These are phyloP conservation scores for Nysson spinosus DNA, from an alignment of 2,888 invertebrate genomes.

Conservation along the genomic window DNA sequence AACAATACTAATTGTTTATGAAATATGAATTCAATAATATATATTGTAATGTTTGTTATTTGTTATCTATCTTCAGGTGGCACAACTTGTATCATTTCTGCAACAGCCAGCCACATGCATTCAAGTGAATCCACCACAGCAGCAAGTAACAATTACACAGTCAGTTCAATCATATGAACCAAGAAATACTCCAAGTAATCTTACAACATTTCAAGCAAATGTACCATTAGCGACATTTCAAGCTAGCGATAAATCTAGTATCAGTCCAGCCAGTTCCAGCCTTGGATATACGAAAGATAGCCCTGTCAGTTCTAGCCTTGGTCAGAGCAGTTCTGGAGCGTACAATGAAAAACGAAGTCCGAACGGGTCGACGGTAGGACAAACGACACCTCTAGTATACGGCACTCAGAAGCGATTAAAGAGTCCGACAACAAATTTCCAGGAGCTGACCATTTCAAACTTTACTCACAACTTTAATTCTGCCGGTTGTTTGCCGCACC, in stretches of 20 bases:
- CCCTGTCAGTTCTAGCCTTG: conserved; percentile 68
- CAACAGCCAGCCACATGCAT: conserved; percentile 79
- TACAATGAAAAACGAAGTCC: conserved; percentile 73
- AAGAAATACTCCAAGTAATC: conserved; percentile 69
- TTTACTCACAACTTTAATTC: conserved; percentile 73
- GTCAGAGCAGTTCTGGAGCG: conserved; percentile 66
- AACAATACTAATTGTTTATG: too few species aligned
- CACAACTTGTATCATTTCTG: conserved; percentile 87
- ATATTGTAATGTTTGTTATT: not conserved
- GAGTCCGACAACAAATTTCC: conserved; percentile 62
- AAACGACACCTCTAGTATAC: conserved; percentile 71
- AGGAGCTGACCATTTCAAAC: conserved; percentile 74
- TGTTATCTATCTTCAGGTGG: conserved; percentile 78
- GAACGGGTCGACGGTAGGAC: conserved; percentile 70
- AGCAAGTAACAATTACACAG: conserved; percentile 74
- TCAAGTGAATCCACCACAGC: conserved; percentile 75
- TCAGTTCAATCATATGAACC: conserved; percentile 62
- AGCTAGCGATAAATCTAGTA: conserved; percentile 74
- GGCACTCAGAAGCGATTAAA: conserved; percentile 62
- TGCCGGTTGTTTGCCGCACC: conserved; percentile 35
- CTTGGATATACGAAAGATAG: conserved; percentile 72
- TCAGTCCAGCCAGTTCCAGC: conserved; percentile 72
- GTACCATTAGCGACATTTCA: conserved; percentile 72
- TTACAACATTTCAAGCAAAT: conserved; percentile 74
- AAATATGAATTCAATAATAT: not conserved